These are phyloP conservation scores for Trachemys scripta DNA, from an alignment of 2,113 vertebrate species.

Conservation along the genomic window DNA sequence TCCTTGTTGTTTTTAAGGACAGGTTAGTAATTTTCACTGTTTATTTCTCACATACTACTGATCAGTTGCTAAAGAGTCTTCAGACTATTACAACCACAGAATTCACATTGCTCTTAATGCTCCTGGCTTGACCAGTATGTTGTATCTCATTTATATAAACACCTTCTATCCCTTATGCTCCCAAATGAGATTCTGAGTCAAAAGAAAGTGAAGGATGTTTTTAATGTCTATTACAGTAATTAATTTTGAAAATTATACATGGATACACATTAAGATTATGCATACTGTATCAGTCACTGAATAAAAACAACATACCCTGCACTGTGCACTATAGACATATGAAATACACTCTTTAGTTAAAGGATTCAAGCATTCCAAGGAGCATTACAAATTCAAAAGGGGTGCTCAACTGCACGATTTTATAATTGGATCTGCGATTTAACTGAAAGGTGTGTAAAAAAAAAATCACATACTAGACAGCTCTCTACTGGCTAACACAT, in stretches of 20 bases:
- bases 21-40: background rate
- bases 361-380: background rate
- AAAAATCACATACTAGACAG: background rate
- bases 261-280: accelerated
- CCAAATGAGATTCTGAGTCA: background rate
- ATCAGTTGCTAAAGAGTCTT: background rate
- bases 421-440: background rate
- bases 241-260: background rate
- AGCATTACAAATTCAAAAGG: background rate
- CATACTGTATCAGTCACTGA: accelerated
- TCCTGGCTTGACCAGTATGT: background rate
- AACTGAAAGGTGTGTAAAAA: background rate
- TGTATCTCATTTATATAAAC: background rate
- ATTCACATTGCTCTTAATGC: background rate
- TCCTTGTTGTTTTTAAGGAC: background rate
- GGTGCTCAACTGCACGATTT: background rate
- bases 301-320: accelerated
- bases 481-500: background rate
- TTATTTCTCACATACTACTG: background rate
- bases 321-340: accelerated
- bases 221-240: background rate
- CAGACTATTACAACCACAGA: background rate
- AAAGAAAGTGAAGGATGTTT: background rate
- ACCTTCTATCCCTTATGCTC: background rate
- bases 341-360: background rate